Evolutionary conservation across 2,797 vertebrate genomes (phyloP).

Genomic region (Anguilla obscura): DNA sequence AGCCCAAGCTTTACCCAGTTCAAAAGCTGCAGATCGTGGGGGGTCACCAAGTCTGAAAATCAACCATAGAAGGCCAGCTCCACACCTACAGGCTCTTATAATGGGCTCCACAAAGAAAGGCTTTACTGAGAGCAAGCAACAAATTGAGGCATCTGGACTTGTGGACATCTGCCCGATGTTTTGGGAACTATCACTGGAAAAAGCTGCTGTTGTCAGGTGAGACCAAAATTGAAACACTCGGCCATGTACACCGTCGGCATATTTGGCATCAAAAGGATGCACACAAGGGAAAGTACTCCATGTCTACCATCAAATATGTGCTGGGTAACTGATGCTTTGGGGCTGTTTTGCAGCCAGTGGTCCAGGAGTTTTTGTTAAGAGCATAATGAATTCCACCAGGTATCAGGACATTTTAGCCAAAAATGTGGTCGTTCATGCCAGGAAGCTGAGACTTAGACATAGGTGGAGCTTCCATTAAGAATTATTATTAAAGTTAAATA

Average conservation of each 20-base stretch:
- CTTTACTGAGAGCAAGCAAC: background rate
- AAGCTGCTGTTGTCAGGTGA: background rate
- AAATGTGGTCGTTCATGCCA: too few relatives aligned
- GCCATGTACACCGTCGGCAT: too few relatives aligned
- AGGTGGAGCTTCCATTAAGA: too few relatives aligned
- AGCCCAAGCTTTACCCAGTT: background rate
- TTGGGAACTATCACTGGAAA: background rate
- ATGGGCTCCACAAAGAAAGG: background rate
- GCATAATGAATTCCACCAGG: too few relatives aligned
- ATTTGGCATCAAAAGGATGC: background rate
- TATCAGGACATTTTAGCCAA: too few relatives aligned
- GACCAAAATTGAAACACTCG: background rate
- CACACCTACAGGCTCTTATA: background rate
- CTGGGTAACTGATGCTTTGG: too few relatives aligned
- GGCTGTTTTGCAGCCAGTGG: too few relatives aligned
- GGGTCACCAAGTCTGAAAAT: background rate
- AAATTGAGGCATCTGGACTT: background rate
- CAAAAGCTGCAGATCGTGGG: background rate
- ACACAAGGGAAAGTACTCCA: background rate
- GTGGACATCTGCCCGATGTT: background rate
- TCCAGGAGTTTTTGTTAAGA: too few relatives aligned
- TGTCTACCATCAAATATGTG: background rate
- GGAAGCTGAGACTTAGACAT: too few relatives aligned
- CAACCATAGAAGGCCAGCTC: background rate
- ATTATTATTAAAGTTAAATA: too few relatives aligned